A percentile compares a stretch with the other conserved stretches of the same genome.
Conservation (phyloP, 2,888 invertebrate genomes). For the Bombylius discolor region DNA sequence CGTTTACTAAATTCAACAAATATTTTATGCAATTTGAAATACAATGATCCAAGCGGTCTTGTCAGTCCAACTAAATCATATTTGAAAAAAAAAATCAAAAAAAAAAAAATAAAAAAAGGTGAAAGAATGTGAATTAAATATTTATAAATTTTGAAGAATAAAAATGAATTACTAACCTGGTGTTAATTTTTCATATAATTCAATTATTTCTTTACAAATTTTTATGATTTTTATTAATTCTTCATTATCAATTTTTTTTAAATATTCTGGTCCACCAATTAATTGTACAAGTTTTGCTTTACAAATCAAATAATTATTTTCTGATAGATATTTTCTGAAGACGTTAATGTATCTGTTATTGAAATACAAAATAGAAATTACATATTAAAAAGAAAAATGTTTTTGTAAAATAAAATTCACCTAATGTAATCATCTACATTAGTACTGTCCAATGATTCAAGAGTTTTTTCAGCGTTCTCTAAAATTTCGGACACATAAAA, state of each 20-base stretch:
- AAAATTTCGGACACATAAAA: conserved; percentile 47
- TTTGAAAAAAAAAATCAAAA: conserved; percentile 9
- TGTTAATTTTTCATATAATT: conserved; percentile 47
- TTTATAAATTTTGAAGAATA: too few species aligned
- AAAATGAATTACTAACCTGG: conserved; percentile 51
- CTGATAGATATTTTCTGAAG: conserved; percentile 49
- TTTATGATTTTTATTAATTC: conserved; percentile 49
- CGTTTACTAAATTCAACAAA: conserved; percentile 57
- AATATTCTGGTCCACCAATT: conserved; percentile 43
- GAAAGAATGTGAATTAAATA: not conserved
- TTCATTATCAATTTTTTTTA: conserved; percentile 46
- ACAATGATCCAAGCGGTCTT: conserved; percentile 53
- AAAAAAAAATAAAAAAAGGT: not conserved
- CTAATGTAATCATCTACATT: conserved; percentile 40
- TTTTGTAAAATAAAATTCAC: conserved; percentile 18
- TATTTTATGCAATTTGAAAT: conserved; percentile 63
- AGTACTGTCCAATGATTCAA: conserved; percentile 41
- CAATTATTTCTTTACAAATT: conserved; percentile 48
- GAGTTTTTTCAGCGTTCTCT: conserved; percentile 52
- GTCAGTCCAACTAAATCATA: conserved; percentile 44
- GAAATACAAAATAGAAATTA: too few species aligned
- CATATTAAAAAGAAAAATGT: too few species aligned
- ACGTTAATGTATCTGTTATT: conserved; percentile 44
- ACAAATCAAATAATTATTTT: conserved; percentile 58
- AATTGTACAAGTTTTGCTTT: conserved; percentile 64